phyloP scores from a whole-genome alignment of 2,113 vertebrate genomes.

The Carollia perspicillata region DNA sequence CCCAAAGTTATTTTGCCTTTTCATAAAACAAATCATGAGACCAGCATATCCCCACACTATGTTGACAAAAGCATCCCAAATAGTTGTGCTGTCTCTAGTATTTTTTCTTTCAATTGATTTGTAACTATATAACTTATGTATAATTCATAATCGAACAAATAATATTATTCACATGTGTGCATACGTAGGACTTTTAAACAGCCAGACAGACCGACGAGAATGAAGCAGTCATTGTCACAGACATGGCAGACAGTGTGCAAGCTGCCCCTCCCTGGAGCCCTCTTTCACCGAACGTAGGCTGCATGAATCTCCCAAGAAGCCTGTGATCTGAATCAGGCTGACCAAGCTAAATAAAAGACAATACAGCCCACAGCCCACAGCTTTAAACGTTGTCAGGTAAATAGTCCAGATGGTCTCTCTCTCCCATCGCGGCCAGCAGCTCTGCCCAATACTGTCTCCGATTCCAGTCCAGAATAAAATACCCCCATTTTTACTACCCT shows the following conservation, averaged over 20 bases:
- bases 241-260: not conserved
- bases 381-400: not conserved
- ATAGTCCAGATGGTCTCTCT: not conserved
- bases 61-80: not conserved
- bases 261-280: not conserved
- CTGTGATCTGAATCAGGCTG: not conserved
- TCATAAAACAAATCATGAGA: conserved; percentile 12
- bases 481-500: not conserved
- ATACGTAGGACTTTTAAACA: conserved; percentile 31
- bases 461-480: not conserved
- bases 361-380: not conserved
- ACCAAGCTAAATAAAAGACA: not conserved
- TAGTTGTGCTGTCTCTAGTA: not conserved
- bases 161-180: not conserved
- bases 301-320: not conserved
- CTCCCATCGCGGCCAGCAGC: not conserved
- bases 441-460: not conserved
- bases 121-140: not conserved
- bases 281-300: not conserved
- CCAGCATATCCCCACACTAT: not conserved
- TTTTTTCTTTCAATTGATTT: conserved; percentile 32
- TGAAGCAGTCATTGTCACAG: not conserved
- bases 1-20: conserved; percentile 26
- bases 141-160: not conserved
- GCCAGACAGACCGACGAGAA: not conserved